phyloP scores from a whole-genome alignment of 2,888 invertebrate genomes.

The Drosophila meridiana region DNA sequence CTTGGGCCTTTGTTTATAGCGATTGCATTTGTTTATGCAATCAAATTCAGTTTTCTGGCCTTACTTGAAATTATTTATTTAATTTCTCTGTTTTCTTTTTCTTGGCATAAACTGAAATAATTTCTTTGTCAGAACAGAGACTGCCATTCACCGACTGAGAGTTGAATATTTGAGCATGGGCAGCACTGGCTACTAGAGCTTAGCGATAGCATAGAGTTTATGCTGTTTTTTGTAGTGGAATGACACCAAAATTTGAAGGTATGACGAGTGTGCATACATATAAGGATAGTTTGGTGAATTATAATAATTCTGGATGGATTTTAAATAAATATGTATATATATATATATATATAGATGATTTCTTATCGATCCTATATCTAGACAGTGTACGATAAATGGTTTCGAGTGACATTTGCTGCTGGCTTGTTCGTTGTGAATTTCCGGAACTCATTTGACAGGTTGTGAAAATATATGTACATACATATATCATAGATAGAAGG shows the following conservation, averaged over 20 bases:
- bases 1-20: constrained; percentile 22
- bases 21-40: constrained; percentile 27
- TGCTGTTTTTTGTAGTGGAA: not conserved
- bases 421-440: not conserved
- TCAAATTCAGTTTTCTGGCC: not conserved
- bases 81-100: not conserved
- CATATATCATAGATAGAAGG: not conserved
- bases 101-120: not conserved
- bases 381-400: too few species aligned
- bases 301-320: too few species aligned
- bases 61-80: constrained; percentile 8
- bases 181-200: constrained; percentile 33
- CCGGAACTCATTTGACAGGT: not conserved
- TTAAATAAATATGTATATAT: too few species aligned
- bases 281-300: too few species aligned
- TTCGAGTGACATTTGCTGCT: not conserved
- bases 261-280: too few species aligned
- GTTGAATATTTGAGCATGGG: constrained; percentile 8
- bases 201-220: not conserved
- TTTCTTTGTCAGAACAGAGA: not conserved
- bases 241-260: constrained; percentile 1
- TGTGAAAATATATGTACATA: not conserved
- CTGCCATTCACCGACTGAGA: constrained; percentile 1
- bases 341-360: too few species aligned
- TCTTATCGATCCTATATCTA: too few species aligned